Percentiles rank a stretch among this genome's conserved stretches.
These are phyloP conservation scores for Onychomys torridus DNA, from an alignment of 2,797 vertebrate genomes.

Conservation along the genomic window DNA sequence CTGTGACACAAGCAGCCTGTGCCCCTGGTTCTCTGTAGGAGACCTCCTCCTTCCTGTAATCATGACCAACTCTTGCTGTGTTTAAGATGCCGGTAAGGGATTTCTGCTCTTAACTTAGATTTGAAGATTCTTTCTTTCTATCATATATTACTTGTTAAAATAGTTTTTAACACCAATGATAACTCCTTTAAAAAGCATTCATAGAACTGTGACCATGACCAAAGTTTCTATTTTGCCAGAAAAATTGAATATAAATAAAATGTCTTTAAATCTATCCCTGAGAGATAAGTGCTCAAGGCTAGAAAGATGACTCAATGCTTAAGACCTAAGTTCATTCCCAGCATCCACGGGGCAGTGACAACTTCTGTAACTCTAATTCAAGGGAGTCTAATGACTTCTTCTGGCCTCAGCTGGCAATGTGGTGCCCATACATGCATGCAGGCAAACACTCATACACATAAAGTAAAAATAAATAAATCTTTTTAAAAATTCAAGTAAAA, in stretches of 20 bases:
- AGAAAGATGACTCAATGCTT: background rate
- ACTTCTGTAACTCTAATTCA: background rate
- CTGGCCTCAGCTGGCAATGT: background rate
- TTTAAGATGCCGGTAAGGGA: conserved; percentile 43
- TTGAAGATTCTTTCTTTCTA: conserved; percentile 40
- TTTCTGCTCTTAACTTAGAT: background rate
- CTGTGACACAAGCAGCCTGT: background rate
- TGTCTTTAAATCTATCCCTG: background rate
- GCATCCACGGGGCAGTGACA: background rate
- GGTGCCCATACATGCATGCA: too few relatives aligned
- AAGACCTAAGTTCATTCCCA: background rate
- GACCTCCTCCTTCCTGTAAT: conserved; percentile 5
- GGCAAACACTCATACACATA: background rate
- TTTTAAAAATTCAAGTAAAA: background rate
- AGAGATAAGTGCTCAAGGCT: conserved; percentile 9
- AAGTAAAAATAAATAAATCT: background rate
- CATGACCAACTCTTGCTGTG: conserved; percentile 37
- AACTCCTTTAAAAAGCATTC: conserved; percentile 57
- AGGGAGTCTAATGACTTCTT: background rate
- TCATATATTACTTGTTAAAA: conserved; percentile 60
- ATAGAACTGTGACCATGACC: conserved; percentile 34
- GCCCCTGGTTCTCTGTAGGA: conserved; percentile 17
- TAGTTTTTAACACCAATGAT: conserved; percentile 33
- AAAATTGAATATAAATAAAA: conserved; percentile 48
- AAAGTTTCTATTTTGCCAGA: conserved; percentile 78